Evolutionary conservation across 2,113 vertebrate species (phyloP), one percentile per base, ranked within the genome.

Genomic region (Microcebus ravelobensis): DNA sequence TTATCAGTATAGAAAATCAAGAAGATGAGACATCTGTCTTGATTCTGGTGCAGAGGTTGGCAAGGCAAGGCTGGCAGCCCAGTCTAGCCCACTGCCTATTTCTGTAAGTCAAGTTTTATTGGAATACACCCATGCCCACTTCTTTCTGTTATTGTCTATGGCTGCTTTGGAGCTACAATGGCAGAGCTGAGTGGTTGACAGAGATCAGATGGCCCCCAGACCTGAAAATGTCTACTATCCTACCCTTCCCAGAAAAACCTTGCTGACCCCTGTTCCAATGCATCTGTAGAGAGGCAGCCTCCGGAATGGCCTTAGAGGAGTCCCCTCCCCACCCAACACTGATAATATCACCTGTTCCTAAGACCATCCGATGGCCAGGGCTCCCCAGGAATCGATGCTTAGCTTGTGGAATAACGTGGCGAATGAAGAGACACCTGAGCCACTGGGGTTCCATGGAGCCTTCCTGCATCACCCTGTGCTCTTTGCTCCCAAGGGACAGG

Each of bases 161-260:
- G 36, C 20, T 85, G 39, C 68, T 90, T 85, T 92, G 21, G 70
- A 50, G 9, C 57, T 90, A 20, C 20, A 80, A 4, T 42, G 73
- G 59, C 36, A 52, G 50, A 71, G 73, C 27, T 25, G 63, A 80
- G 36, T 23, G 52, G 2, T 55, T 79, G 48, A 86, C 17, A 70
- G 70, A 91, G 50, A 92, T 42, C 17, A 95, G 23, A 23, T 81
- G 59, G 11, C 71, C 45, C 50, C 65, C 12, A 42, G 42, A 95
- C 5, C 15, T 82, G 52, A 23, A 80, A 90, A 67, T 59, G 82
- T 34, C 45, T 84, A n/a, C 14, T 81, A 1, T 77, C 29, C 65
- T 18, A 14, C 4, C 36, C 50, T 95, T 63, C 67, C 31, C 9
- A 42, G 68, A 61, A 83, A 45, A 9, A 67, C 76, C 39, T 77